These are phyloP conservation scores for Crocallis elinguaria DNA, from an alignment of 2,888 invertebrate species.

Conservation along the genomic window DNA sequence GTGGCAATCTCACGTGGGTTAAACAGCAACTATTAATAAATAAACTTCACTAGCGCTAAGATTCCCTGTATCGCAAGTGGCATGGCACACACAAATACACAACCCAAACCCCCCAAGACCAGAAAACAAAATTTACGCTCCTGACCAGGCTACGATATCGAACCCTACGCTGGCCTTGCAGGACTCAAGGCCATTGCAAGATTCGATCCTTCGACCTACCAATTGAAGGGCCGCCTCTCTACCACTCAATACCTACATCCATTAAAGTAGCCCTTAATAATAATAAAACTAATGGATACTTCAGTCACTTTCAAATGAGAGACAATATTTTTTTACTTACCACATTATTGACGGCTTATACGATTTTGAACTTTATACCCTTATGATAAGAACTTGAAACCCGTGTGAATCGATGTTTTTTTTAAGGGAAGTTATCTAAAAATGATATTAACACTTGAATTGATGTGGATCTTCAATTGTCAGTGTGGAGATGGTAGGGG, in stretches of 20 bases:
- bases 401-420: not conserved
- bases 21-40: no score
- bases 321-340: conserved; percentile 13
- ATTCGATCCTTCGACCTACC: no score
- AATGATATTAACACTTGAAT: conserved; percentile 23
- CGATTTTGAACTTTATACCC: not conserved
- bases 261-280: conserved; percentile 22
- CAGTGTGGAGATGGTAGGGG: not conserved
- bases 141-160: no score
- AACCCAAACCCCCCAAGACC: no score
- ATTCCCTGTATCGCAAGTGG: no score
- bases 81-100: no score
- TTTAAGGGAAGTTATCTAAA: conserved; percentile 10
- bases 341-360: not conserved
- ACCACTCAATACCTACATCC: not conserved
- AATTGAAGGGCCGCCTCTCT: no score
- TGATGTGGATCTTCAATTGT: conserved; percentile 14
- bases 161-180: no score
- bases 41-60: no score
- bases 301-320: conserved; percentile 18
- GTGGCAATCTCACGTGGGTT: no score
- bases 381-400: not conserved
- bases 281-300: conserved; percentile 27
- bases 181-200: no score
- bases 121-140: no score